These are phyloP conservation scores for Sylvietta virens DNA, from an alignment of 2,113 vertebrate species.

Conservation along the genomic window DNA sequence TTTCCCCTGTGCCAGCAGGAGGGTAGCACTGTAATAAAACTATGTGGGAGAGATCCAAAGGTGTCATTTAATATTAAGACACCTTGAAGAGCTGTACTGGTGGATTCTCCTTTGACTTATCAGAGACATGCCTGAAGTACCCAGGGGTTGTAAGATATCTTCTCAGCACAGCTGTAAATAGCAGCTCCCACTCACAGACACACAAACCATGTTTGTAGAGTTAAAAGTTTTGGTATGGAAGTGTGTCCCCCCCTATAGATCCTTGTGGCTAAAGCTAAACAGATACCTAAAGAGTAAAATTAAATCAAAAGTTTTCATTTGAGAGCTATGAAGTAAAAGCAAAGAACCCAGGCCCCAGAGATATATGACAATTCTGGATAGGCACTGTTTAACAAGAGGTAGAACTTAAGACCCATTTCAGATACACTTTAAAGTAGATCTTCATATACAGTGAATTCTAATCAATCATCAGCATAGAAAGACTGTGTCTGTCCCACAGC, in stretches of 20 bases:
- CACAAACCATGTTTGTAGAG: not conserved
- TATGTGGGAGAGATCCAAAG: not conserved
- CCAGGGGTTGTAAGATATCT: not conserved
- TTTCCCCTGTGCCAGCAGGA: not conserved
- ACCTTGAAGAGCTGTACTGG: not conserved
- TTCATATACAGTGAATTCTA: not conserved
- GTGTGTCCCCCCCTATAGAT: not conserved
- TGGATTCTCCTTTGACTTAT: not conserved
- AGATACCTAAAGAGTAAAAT: not conserved
- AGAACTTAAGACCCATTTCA: not conserved
- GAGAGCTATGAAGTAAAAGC: not conserved
- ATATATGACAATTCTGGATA: not conserved
- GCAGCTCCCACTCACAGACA: not conserved
- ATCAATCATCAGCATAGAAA: not conserved
- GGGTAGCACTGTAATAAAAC: not conserved
- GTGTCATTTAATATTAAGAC: not conserved
- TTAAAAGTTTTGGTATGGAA: not conserved
- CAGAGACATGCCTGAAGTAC: not conserved
- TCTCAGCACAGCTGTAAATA: not conserved
- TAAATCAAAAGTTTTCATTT: not conserved
- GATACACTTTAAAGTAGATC: not conserved
- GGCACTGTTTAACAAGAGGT: not conserved
- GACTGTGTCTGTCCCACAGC: not conserved
- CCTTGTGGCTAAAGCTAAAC: not conserved
- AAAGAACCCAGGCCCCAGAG: not conserved